A percentile compares a stretch with the other conserved stretches of the same genome.
Evolutionary conservation across 2,797 vertebrate species (phyloP).

Genomic region (Fistularia tabacaria): DNA sequence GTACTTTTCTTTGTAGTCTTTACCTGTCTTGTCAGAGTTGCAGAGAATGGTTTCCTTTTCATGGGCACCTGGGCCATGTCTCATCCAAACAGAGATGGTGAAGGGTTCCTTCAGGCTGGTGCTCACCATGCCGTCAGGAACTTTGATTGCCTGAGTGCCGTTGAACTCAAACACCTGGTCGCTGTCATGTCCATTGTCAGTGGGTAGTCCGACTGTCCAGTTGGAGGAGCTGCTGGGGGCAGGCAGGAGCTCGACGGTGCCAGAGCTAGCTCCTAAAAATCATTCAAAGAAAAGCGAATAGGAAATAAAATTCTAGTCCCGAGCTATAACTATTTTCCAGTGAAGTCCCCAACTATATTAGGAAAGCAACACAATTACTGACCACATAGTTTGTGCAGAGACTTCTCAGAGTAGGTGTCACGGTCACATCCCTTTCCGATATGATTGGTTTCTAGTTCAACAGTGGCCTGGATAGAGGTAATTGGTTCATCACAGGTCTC

Average conservation of each 20-base stretch:
- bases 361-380: constrained; percentile 22
- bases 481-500: constrained; percentile 92
- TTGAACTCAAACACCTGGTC: constrained; percentile 99
- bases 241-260: constrained; percentile 90
- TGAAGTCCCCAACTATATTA: not conserved
- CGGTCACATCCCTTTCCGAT: constrained; percentile 97
- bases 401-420: constrained; percentile 97
- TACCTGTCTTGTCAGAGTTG: constrained; percentile 95
- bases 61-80: constrained; percentile 86
- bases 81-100: constrained; percentile 94
- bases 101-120: constrained; percentile 88
- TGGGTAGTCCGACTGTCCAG: constrained; percentile 91
- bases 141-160: constrained; percentile 90
- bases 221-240: constrained; percentile 85
- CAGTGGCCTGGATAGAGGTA: constrained; percentile 82
- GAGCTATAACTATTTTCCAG: not conserved
- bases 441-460: constrained; percentile 93
- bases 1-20: not conserved
- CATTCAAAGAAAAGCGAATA: not conserved
- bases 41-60: constrained; percentile 95
- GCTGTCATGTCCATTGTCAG: constrained; percentile 95
- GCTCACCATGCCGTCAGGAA: constrained; percentile 85
- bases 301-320: not conserved
- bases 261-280: constrained; percentile 81
- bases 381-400: constrained; percentile 96